These are phyloP conservation scores for Megaceryle alcyon DNA, from an alignment of 2,797 vertebrate genomes.

Conservation along the genomic window DNA sequence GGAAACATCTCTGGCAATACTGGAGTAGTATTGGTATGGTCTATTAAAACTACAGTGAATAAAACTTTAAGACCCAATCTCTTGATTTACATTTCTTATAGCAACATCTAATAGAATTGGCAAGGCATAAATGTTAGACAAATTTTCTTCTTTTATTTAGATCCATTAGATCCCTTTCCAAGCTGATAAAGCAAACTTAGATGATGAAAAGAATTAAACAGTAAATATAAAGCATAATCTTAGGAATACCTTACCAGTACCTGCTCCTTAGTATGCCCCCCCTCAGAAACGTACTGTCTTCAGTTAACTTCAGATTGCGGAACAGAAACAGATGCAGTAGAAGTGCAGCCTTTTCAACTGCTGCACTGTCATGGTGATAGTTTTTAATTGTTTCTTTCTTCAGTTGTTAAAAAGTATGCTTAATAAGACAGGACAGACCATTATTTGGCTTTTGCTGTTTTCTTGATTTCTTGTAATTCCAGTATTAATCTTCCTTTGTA, in stretches of 20 bases:
- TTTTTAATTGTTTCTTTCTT: not conserved
- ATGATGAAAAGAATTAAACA: not conserved
- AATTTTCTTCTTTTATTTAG: not conserved
- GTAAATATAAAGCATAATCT: not conserved
- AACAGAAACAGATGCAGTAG: not conserved
- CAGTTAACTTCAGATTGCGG: not conserved
- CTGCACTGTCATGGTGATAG: not conserved
- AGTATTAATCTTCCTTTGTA: not conserved
- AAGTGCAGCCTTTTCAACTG: not conserved
- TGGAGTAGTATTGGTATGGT: not conserved
- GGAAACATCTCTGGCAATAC: not conserved
- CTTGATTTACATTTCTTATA: constrained; percentile 31
- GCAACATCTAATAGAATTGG: not conserved
- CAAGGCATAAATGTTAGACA: not conserved
- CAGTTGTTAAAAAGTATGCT: not conserved
- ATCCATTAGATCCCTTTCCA: not conserved
- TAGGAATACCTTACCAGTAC: not conserved
- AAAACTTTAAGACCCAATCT: constrained; percentile 30
- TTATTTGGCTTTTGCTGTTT: not conserved
- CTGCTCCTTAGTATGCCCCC: not conserved
- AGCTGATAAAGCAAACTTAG: not conserved
- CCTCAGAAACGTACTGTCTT: not conserved
- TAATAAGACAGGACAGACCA: not conserved
- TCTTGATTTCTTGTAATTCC: not conserved
- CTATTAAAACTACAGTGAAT: constrained; percentile 44